A percentile compares a stretch with the other conserved stretches of the same genome.
phyloP scores from a whole-genome alignment of 53 echinoderm and acorn worm species.

The Astropecten irregularis region DNA sequence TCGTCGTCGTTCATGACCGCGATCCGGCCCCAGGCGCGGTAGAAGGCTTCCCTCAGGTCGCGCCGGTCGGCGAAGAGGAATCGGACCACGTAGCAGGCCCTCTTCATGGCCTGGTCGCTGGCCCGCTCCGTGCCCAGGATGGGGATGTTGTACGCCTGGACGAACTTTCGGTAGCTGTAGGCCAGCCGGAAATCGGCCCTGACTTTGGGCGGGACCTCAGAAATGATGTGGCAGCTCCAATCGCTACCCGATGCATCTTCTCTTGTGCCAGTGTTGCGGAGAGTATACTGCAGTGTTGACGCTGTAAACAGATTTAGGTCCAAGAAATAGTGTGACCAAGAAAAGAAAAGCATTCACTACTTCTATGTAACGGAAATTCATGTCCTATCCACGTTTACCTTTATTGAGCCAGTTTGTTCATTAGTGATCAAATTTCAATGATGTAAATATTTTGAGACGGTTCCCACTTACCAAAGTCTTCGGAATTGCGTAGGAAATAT shows the following conservation, averaged over 20 bases:
- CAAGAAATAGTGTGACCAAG: not conserved
- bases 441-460: no score
- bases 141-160: constrained; percentile 91
- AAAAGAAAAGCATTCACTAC: no score
- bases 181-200: constrained; percentile 73
- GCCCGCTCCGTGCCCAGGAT: constrained; percentile 73
- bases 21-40: constrained; percentile 58
- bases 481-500: constrained; percentile 75
- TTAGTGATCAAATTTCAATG: no score
- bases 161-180: constrained; percentile 79
- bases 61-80: constrained; percentile 83
- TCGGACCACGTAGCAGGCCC: constrained; percentile 89
- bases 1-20: constrained; percentile 67
- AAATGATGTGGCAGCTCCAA: constrained; percentile 74
- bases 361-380: no score
- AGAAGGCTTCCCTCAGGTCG: constrained; percentile 74
- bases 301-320: constrained; percentile 10
- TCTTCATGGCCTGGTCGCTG: constrained; percentile 72
- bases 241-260: constrained; percentile 65
- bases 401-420: no score
- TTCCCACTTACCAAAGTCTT: constrained; percentile 61
- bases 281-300: constrained; percentile 60
- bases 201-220: constrained; percentile 60
- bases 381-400: no score
- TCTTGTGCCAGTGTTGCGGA: constrained; percentile 70